A percentile compares a stretch with the other conserved stretches of the same genome.
These are phyloP conservation scores for Lota lota DNA, from an alignment of 2,113 vertebrate species.

Conservation along the genomic window DNA sequence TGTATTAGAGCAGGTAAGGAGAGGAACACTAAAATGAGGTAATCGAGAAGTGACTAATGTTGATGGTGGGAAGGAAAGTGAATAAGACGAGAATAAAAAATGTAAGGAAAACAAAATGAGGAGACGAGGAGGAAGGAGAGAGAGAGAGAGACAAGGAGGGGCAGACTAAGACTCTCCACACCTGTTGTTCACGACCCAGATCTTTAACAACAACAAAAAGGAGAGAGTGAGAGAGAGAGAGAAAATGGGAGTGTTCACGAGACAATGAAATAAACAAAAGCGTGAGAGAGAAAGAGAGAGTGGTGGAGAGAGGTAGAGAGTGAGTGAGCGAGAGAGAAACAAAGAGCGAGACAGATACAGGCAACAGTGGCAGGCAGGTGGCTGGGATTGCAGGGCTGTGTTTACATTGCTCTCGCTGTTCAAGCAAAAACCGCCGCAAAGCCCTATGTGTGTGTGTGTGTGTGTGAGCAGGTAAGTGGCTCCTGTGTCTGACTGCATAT, in stretches of 20 bases:
- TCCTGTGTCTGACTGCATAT: background rate
- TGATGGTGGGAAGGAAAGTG: conserved; percentile 14
- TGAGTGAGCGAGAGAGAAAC: conserved; percentile 8
- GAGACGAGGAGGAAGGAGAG: conserved; percentile 4
- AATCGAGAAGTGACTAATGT: conserved; percentile 22
- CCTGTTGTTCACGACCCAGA: too few species aligned
- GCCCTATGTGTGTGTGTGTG: conserved; percentile 11
- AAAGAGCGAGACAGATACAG: conserved; percentile 48
- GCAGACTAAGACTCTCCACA: too few species aligned
- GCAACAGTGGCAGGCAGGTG: conserved; percentile 75
- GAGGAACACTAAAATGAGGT: background rate
- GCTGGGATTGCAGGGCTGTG: conserved; percentile 64
- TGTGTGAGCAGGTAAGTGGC: conserved; percentile 12
- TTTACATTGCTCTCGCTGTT: conserved; percentile 76
- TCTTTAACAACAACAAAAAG: conserved; percentile 8
- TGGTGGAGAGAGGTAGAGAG: conserved; percentile 1
- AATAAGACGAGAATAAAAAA: background rate
- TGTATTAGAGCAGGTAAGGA: conserved; percentile 37
- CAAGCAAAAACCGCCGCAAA: conserved; percentile 66
- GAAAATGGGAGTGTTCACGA: background rate
- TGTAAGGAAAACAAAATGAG: background rate
- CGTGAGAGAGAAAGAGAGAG: background rate
- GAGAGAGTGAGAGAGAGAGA: background rate
- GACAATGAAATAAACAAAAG: background rate
- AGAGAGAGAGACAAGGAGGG: conserved; percentile 31